Conservation (phyloP, 2,888 invertebrate genomes). For the Hydrotaea diabolus region DNA sequence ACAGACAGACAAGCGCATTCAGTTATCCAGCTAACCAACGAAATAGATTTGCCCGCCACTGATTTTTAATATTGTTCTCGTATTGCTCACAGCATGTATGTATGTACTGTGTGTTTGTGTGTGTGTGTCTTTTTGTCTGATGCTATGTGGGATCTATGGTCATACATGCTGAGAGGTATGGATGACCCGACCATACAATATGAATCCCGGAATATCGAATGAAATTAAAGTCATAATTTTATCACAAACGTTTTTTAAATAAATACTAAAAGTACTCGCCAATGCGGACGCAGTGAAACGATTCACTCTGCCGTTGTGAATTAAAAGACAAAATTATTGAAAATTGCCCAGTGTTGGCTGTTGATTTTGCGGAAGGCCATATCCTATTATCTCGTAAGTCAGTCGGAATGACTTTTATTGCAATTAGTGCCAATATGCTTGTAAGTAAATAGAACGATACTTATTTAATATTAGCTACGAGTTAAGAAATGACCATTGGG, state of each 20-base stretch:
- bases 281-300: not conserved
- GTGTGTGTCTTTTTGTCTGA: not conserved
- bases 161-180: too few species aligned
- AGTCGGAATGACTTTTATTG: not conserved
- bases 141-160: not conserved
- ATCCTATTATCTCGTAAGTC: not conserved
- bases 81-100: not conserved
- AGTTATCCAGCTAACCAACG: constrained; percentile 5
- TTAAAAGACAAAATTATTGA: not conserved
- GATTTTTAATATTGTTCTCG: constrained; percentile 56
- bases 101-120: not conserved
- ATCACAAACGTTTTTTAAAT: constrained; percentile 28
- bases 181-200: too few species aligned
- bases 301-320: not conserved
- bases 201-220: constrained; percentile 14
- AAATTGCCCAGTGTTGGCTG: not conserved
- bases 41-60: constrained; percentile 58
- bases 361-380: not conserved
- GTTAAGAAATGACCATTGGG: too few species aligned
- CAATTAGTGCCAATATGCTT: too few species aligned
- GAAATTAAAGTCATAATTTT: constrained; percentile 65
- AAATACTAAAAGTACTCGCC: not conserved
- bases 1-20: not conserved
- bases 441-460: too few species aligned
- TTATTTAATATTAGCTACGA: too few species aligned